Evolutionary conservation across 2,113 vertebrate genomes (phyloP).

Genomic region (Actenoides hombroni): DNA sequence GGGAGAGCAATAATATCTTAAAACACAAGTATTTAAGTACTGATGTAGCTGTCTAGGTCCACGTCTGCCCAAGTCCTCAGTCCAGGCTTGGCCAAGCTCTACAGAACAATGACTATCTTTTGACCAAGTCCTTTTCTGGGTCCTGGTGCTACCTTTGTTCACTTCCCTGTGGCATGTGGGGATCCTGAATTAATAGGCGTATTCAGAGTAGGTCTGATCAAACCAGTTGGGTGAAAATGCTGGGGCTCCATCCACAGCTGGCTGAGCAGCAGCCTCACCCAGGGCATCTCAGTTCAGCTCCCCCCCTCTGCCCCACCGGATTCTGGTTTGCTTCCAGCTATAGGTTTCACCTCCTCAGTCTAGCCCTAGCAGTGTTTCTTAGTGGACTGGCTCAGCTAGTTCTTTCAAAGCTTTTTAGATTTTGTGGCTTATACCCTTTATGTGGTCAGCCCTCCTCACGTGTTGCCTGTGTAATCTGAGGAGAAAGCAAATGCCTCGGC

Average conservation of each 20-base stretch:
- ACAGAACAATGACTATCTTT: not conserved
- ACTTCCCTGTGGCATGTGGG: not conserved
- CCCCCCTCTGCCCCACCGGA: not conserved
- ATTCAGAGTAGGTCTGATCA: not conserved
- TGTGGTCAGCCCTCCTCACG: not conserved
- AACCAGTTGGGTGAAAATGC: not conserved
- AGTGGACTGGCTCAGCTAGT: not conserved
- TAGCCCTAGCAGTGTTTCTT: not conserved
- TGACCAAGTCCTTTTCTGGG: not conserved
- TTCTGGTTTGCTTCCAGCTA: not conserved
- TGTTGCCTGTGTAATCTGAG: not conserved
- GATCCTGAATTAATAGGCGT: not conserved
- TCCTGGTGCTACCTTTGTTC: not conserved
- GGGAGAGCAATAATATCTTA: not conserved
- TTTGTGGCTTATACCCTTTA: not conserved
- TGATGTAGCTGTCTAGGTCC: not conserved
- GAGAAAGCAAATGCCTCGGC: not conserved
- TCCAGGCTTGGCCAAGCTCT: not conserved
- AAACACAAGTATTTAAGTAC: not conserved
- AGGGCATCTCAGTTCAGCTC: constrained; percentile 2
- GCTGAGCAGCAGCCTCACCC: not conserved
- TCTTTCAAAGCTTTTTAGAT: not conserved
- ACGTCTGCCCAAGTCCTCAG: accelerated
- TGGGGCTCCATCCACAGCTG: not conserved
- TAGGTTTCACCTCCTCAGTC: not conserved